phyloP scores from a whole-genome alignment of 2,888 invertebrate genomes.

The Erannis defoliaria region DNA sequence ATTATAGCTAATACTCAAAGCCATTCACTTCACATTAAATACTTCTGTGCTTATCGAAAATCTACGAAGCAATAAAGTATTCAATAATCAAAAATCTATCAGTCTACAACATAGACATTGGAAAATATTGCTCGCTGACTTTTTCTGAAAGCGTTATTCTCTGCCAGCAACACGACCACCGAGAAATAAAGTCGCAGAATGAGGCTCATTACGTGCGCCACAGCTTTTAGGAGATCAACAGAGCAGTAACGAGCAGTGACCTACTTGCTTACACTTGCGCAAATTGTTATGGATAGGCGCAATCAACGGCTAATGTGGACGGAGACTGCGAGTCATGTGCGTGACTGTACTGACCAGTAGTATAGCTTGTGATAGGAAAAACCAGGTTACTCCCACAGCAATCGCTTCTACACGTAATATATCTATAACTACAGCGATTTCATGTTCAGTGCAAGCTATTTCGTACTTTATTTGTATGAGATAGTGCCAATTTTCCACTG shows the following conservation, averaged over 20 bases:
- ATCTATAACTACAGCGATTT: no score
- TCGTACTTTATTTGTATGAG: no score
- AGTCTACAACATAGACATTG: background rate
- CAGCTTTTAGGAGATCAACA: slow-evolving; percentile 20
- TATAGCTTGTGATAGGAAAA: background rate
- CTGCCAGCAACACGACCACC: background rate
- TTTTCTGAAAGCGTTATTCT: background rate
- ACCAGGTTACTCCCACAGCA: background rate
- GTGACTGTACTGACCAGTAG: background rate
- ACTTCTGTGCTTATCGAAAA: no score
- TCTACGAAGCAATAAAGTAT: no score
- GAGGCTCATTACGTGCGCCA: background rate
- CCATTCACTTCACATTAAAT: no score
- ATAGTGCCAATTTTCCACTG: no score
- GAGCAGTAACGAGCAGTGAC: slow-evolving; percentile 21
- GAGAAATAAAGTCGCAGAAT: slow-evolving; percentile 6
- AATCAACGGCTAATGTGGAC: slow-evolving; percentile 40
- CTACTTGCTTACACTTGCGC: slow-evolving; percentile 30
- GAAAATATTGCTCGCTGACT: background rate
- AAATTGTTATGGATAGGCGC: slow-evolving; percentile 39
- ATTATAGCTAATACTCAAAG: no score
- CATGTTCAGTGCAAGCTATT: no score
- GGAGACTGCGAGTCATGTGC: slow-evolving; percentile 10
- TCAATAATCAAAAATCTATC: no score
- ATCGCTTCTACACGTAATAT: no score